Evolutionary conservation across 2,888 invertebrate genomes (phyloP).

Genomic region (Ochlodes sylvanus): DNA sequence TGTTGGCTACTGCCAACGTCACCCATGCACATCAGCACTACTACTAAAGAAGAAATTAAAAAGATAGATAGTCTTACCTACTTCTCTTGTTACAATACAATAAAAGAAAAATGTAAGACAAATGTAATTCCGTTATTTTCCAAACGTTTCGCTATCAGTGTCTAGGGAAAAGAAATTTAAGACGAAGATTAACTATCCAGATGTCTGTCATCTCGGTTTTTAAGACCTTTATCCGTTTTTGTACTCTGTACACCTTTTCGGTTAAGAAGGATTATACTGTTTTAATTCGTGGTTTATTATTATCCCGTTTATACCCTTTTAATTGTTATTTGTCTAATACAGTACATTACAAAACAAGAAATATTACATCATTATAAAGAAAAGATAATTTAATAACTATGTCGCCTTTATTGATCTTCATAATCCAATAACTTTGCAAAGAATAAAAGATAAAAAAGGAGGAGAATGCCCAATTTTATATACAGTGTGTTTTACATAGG

Average conservation of each 20-base stretch:
- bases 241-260: slow-evolving; percentile 6
- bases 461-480: too few relatives aligned
- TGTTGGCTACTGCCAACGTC: too few relatives aligned
- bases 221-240: slow-evolving; percentile 15
- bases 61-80: too few relatives aligned
- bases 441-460: too few relatives aligned
- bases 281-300: neutral
- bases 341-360: neutral
- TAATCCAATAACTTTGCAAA: too few relatives aligned
- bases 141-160: slow-evolving; percentile 11
- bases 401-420: too few relatives aligned
- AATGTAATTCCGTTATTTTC: neutral
- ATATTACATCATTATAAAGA: too few relatives aligned
- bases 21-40: too few relatives aligned
- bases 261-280: slow-evolving; percentile 21
- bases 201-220: slow-evolving; percentile 24
- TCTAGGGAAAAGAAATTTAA: slow-evolving; percentile 15
- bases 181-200: slow-evolving; percentile 24
- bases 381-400: too few relatives aligned
- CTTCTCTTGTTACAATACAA: neutral
- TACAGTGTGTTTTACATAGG: too few relatives aligned
- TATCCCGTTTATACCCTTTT: neutral
- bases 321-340: neutral
- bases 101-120: neutral
- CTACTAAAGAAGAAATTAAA: too few relatives aligned